Percentiles rank a stretch among this genome's conserved stretches.
Conservation (phyloP, 2,888 invertebrate genomes). For the Alviniconcha strummeri region DNA sequence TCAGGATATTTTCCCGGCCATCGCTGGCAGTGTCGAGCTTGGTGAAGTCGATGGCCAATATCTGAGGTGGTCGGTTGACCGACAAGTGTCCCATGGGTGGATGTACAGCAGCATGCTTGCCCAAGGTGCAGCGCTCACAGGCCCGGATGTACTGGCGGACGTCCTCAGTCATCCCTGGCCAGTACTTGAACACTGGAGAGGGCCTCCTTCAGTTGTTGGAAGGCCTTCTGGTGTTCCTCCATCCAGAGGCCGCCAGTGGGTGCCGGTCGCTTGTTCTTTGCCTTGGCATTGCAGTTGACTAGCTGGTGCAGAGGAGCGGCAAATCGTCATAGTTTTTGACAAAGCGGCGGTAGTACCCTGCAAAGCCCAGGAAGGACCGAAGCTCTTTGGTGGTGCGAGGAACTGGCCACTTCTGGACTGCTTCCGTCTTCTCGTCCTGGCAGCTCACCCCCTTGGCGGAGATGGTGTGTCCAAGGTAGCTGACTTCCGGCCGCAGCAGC, state of each 20-base stretch:
- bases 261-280: constrained; percentile 6
- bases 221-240: constrained; percentile 36
- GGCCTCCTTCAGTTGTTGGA: no score
- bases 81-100: constrained; percentile 36
- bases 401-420: constrained; percentile 26
- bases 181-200: constrained; percentile 36
- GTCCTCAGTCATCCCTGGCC: constrained; percentile 44
- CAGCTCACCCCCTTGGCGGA: constrained; percentile 20
- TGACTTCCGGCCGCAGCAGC: constrained; percentile 26
- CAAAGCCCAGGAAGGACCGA: constrained; percentile 41
- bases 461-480: constrained; percentile 43
- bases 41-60: constrained; percentile 51
- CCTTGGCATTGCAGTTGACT: no score
- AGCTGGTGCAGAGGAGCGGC: constrained; percentile 39
- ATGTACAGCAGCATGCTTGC: constrained; percentile 6
- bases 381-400: constrained; percentile 26
- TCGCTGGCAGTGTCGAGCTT: no score
- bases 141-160: constrained; percentile 37
- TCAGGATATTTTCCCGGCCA: no score
- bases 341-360: constrained; percentile 42
- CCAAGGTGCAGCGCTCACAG: no score
- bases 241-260: constrained; percentile 33
- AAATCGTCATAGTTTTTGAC: constrained; percentile 39
- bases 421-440: constrained; percentile 31
- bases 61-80: constrained; percentile 43